phyloP scores from a whole-genome alignment of 2,113 vertebrate genomes.

The Donacobius atricapilla region DNA sequence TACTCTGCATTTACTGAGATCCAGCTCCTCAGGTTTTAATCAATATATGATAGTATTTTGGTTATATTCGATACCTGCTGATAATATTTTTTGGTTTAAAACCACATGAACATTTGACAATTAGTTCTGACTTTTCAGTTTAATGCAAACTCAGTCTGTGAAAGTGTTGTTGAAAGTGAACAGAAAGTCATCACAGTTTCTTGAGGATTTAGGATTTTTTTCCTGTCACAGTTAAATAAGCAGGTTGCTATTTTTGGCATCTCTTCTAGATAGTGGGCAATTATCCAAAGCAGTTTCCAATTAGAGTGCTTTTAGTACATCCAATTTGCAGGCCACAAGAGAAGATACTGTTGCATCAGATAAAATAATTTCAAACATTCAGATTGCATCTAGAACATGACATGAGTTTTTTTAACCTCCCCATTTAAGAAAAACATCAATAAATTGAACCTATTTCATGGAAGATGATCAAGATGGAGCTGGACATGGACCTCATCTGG shows the following conservation, averaged over 20 bases:
- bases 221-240: background rate
- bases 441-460: background rate
- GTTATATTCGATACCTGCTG: background rate
- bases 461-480: background rate
- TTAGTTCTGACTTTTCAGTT: background rate
- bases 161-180: background rate
- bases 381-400: background rate
- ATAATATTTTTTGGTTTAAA: background rate
- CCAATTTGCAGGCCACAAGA: background rate
- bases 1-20: background rate
- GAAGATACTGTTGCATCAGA: background rate
- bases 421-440: background rate
- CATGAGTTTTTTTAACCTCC: background rate
- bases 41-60: background rate
- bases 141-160: background rate
- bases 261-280: background rate
- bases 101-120: background rate
- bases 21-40: background rate
- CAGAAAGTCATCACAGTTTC: background rate
- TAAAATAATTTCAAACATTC: constrained; percentile 8
- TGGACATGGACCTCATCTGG: background rate
- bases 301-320: constrained; percentile 13
- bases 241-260: background rate
- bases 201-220: background rate
- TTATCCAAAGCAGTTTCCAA: constrained; percentile 16